These are phyloP conservation scores for Mesodorylaimus sp. DNA, from an alignment of 2,888 invertebrate genomes.

Conservation along the genomic window DNA sequence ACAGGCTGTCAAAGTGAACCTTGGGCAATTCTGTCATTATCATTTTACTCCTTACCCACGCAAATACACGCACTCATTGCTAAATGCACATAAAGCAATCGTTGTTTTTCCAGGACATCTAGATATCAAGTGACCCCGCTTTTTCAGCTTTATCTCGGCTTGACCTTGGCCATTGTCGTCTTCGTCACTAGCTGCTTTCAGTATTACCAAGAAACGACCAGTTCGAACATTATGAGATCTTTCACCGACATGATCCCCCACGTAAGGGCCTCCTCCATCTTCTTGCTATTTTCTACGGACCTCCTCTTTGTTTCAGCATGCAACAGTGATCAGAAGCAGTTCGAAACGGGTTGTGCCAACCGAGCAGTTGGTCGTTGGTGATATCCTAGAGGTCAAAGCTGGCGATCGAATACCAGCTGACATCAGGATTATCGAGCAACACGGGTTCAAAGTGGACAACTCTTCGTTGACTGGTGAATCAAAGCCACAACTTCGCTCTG, in stretches of 20 bases:
- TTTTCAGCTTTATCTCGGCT: constrained; percentile 61
- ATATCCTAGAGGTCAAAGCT: constrained; percentile 34
- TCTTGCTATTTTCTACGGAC: too few relatives aligned
- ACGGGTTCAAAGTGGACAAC: constrained; percentile 51
- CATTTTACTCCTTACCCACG: too few relatives aligned
- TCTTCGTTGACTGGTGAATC: constrained; percentile 87
- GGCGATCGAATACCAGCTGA: constrained; percentile 35
- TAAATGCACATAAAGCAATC: too few relatives aligned
- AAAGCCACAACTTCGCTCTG: constrained; percentile 71
- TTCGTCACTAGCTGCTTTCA: constrained; percentile 96
- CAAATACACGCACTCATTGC: too few relatives aligned
- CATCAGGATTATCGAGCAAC: constrained; percentile 30
- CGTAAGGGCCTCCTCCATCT: constrained; percentile 22
- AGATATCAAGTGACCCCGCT: too few relatives aligned
- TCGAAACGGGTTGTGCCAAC: constrained; percentile 29
- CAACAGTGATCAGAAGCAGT: constrained; percentile 23
- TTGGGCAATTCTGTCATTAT: too few relatives aligned
- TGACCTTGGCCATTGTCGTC: constrained; percentile 81
- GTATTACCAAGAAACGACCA: constrained; percentile 91
- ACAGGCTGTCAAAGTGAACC: too few relatives aligned
- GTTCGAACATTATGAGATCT: constrained; percentile 94
- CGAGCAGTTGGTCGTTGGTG: constrained; percentile 33
- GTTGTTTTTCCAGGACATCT: too few relatives aligned
- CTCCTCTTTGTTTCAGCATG: too few relatives aligned
- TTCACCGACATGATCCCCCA: constrained; percentile 92